Conservation (phyloP, 2,113 vertebrate species). For the Albula glossodonta region DNA sequence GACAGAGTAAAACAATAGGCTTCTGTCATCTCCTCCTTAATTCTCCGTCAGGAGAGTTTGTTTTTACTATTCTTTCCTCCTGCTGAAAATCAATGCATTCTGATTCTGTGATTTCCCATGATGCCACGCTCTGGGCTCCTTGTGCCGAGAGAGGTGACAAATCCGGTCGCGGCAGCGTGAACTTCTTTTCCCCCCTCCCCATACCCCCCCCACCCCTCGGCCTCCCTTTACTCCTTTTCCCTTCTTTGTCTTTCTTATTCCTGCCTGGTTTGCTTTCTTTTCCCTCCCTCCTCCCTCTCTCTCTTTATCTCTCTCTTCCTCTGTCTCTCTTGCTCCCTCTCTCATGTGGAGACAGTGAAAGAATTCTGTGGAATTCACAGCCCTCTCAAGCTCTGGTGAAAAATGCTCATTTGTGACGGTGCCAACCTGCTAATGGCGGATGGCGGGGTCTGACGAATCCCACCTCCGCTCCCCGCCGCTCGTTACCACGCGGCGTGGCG, state of each 20-base stretch:
- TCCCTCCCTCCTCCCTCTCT: slow-evolving; percentile 19
- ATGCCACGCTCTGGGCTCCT: slow-evolving; percentile 72
- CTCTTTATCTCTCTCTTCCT: slow-evolving; percentile 21
- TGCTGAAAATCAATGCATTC: slow-evolving; percentile 88
- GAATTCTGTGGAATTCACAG: slow-evolving; percentile 83
- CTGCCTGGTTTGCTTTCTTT: neutral
- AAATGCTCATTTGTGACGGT: slow-evolving; percentile 85
- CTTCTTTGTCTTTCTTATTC: slow-evolving; percentile 5
- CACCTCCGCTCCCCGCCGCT: slow-evolving; percentile 78
- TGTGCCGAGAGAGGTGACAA: slow-evolving; percentile 84
- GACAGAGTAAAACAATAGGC: neutral
- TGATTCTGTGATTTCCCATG: slow-evolving; percentile 93
- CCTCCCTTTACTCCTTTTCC: neutral
- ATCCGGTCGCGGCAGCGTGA: slow-evolving; percentile 77
- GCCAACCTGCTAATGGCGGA: slow-evolving; percentile 96
- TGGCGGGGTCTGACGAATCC: slow-evolving; percentile 83
- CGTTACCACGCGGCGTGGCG: slow-evolving; percentile 73
- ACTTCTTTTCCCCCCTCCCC: slow-evolving; percentile 61
- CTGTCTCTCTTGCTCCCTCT: slow-evolving; percentile 30
- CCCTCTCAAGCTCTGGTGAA: slow-evolving; percentile 81
- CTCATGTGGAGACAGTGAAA: slow-evolving; percentile 45
- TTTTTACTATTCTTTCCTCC: slow-evolving; percentile 35
- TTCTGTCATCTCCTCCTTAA: slow-evolving; percentile 67
- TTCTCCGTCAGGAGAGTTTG: slow-evolving; percentile 68
- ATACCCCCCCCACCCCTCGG: neutral